A percentile compares a stretch with the other conserved stretches of the same genome.
Conservation (phyloP, 2,888 invertebrate species). For the Oasisia sp. region DNA sequence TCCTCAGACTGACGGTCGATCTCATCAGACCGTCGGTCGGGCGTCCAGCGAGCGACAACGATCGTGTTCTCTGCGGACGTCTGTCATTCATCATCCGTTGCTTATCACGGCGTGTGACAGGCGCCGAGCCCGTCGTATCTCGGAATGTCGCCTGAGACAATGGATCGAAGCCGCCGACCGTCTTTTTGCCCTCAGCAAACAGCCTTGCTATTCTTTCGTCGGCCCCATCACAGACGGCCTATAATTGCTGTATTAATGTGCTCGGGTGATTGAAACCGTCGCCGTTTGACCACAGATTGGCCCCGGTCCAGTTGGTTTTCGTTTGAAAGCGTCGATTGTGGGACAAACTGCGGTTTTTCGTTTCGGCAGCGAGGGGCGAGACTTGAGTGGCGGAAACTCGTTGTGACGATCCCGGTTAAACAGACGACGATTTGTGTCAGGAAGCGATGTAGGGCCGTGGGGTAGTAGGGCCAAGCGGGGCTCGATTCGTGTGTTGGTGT, state of each 20-base stretch:
- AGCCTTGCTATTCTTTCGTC: background rate
- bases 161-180: background rate
- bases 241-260: background rate
- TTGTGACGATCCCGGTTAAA: background rate
- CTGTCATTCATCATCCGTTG: background rate
- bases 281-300: slow-evolving; percentile 5
- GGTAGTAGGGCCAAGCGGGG: background rate
- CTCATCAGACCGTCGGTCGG: background rate
- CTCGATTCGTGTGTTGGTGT: background rate
- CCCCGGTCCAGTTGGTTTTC: background rate
- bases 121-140: background rate
- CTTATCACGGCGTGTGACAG: background rate
- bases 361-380: background rate
- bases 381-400: background rate
- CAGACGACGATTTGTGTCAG: background rate
- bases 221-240: background rate
- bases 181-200: background rate
- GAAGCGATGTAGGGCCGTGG: background rate
- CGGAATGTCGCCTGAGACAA: background rate
- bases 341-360: background rate
- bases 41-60: background rate
- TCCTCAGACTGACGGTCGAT: too few species aligned
- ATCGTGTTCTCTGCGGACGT: background rate
- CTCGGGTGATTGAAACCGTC: background rate
- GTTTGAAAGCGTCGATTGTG: background rate